These are phyloP conservation scores for Xestia xanthographa DNA, from an alignment of 2,888 invertebrate genomes.

Conservation along the genomic window DNA sequence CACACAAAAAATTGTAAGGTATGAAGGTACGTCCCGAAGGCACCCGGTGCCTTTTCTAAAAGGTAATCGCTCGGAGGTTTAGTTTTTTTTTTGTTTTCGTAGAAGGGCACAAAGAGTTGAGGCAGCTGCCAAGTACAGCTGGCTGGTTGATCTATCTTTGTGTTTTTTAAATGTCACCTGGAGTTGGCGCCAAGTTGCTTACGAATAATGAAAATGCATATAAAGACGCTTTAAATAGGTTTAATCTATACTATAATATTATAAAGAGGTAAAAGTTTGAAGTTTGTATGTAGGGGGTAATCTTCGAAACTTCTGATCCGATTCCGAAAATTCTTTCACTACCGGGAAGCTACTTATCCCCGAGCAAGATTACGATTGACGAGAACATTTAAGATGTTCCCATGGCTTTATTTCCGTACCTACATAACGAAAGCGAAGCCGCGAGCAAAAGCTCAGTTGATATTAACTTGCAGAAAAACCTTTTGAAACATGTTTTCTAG, in stretches of 20 bases:
- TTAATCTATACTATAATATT: neutral
- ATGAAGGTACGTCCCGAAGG: slow-evolving; percentile 77
- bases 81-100: slow-evolving; percentile 80
- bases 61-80: slow-evolving; percentile 83
- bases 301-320: too few relatives aligned
- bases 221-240: neutral
- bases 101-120: slow-evolving; percentile 83
- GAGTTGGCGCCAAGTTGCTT: slow-evolving; percentile 33
- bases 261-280: too few relatives aligned
- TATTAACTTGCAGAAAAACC: neutral
- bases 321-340: too few relatives aligned
- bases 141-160: slow-evolving; percentile 73
- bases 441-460: neutral
- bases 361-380: too few relatives aligned
- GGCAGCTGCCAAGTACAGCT: slow-evolving; percentile 86
- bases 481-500: neutral
- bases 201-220: slow-evolving; percentile 26
- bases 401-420: too few relatives aligned
- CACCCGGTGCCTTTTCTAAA: slow-evolving; percentile 82
- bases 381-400: too few relatives aligned
- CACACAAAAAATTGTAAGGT: slow-evolving; percentile 80
- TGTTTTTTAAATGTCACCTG: slow-evolving; percentile 75
- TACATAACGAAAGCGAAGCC: too few relatives aligned
- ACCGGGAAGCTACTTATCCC: too few relatives aligned
- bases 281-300: too few relatives aligned